Evolutionary conservation across 2,113 vertebrate genomes (phyloP), one percentile per base, ranked within the genome.

Genomic region (Engraulis encrasicolus): DNA sequence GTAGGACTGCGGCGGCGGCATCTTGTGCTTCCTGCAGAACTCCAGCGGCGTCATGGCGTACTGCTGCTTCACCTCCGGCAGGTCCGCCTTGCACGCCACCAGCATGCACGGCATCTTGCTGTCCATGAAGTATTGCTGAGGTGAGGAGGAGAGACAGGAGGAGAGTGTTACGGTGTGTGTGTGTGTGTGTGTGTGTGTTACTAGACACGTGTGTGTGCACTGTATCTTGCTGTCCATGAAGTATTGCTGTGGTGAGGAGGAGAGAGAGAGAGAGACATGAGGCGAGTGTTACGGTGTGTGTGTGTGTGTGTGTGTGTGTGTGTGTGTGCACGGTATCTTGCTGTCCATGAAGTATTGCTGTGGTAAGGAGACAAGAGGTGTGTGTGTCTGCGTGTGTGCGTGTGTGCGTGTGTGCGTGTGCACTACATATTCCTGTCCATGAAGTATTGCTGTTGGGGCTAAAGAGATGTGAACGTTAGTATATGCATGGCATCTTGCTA

Each of bases 281-380:
- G n/a, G n/a, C n/a, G n/a, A n/a, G n/a, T n/a, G n/a, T n/a, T n/a
- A n/a, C n/a, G n/a, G n/a, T n/a, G n/a, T n/a, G n/a, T n/a, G n/a
- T n/a, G n/a, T n/a, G n/a, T n/a, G n/a, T n/a, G n/a, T n/a, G n/a
- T n/a, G n/a, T n/a, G n/a, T n/a, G n/a, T n/a, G n/a, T n/a, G n/a
- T n/a, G n/a, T n/a, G n/a, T n/a, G n/a, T 97, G 80, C 97, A 99
- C 1, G 97, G 98, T 81, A 94, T 97, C 94, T 96, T 96, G 91
- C 97, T 97, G 91, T 99, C 98, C 95, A 97, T 95, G 91, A 98
- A 99, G 94, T 98, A 97, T 94, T 99, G 96, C 98, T 99, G 91
- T 80, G 82, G 87, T 88, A 34, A 78, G 18, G 78, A 27, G 87
- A 91, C 82, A 87, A 31, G 78, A 38, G 40, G 58, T 34, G 3